Conservation (phyloP, 2,113 vertebrate species). For the Terrapene triunguis region DNA sequence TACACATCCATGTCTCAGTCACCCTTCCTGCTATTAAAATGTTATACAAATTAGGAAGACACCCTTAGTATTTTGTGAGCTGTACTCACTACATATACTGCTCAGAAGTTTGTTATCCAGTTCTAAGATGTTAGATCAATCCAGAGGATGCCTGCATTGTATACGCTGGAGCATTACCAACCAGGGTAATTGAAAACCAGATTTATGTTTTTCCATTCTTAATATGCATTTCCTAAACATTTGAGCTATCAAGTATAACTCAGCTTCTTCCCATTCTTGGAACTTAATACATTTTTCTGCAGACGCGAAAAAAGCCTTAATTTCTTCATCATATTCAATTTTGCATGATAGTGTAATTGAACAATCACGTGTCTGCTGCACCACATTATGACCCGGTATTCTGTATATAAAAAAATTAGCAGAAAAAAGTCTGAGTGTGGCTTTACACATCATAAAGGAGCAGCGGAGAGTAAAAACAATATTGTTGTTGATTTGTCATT, state of each 20-base stretch:
- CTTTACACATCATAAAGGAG: neutral
- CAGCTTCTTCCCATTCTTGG: neutral
- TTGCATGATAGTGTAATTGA: fast-evolving
- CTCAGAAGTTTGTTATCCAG: neutral
- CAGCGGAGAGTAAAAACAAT: neutral
- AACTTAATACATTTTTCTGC: neutral
- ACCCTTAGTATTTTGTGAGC: neutral
- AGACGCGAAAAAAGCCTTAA: neutral
- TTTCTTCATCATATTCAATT: neutral
- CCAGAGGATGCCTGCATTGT: neutral
- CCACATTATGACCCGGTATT: neutral
- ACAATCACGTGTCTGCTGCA: neutral
- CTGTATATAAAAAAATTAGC: neutral
- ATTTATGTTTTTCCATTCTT: neutral
- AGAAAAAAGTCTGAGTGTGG: neutral
- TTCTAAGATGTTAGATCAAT: neutral
- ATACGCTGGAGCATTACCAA: neutral
- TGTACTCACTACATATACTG: fast-evolving
- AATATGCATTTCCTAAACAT: neutral
- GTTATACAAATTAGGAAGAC: neutral
- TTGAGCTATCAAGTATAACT: fast-evolving
- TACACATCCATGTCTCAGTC: slow-evolving; percentile 8
- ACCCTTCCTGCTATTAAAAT: neutral
- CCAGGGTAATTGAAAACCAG: neutral
- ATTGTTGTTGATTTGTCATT: neutral